These are phyloP conservation scores for Marisa cornuarietis DNA, from an alignment of 1,140 invertebrate species.

Conservation along the genomic window DNA sequence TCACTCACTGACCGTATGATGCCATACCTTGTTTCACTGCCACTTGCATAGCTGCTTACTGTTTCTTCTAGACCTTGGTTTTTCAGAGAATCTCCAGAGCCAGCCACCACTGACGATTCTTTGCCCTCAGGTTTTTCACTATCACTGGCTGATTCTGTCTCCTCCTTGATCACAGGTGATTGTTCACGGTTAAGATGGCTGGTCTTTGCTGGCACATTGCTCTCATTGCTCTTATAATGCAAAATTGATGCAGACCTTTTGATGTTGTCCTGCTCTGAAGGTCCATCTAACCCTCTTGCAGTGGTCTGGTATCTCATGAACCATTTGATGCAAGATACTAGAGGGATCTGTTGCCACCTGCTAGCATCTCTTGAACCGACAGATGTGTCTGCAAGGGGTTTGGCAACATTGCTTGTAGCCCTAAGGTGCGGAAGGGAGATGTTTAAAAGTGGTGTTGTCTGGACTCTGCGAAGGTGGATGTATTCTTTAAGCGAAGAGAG, in stretches of 20 bases:
- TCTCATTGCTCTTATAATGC: constrained; percentile 4
- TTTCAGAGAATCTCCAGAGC: neutral
- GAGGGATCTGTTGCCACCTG: neutral
- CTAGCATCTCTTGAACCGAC: no score
- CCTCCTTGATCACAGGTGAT: constrained; percentile 15
- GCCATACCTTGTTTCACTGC: neutral
- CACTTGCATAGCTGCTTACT: neutral
- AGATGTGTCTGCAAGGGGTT: neutral
- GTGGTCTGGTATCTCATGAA: neutral
- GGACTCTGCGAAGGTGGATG: constrained; percentile 42
- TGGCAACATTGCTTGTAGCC: constrained; percentile 11
- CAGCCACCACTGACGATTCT: neutral
- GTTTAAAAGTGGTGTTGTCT: constrained; percentile 43
- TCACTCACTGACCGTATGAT: constrained; percentile 7
- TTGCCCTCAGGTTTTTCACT: neutral
- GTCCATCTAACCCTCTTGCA: no score
- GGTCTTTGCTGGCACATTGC: neutral
- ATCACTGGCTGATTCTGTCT: neutral
- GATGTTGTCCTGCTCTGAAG: neutral
- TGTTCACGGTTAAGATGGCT: neutral
- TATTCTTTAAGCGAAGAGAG: constrained; percentile 50
- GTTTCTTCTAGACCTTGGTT: neutral
- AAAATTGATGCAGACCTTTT: constrained; percentile 11
- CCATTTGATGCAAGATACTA: constrained; percentile 7
- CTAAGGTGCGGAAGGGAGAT: constrained; percentile 39